These are phyloP conservation scores for Anaspis maculata DNA, from an alignment of 2,888 invertebrate species.

Conservation along the genomic window DNA sequence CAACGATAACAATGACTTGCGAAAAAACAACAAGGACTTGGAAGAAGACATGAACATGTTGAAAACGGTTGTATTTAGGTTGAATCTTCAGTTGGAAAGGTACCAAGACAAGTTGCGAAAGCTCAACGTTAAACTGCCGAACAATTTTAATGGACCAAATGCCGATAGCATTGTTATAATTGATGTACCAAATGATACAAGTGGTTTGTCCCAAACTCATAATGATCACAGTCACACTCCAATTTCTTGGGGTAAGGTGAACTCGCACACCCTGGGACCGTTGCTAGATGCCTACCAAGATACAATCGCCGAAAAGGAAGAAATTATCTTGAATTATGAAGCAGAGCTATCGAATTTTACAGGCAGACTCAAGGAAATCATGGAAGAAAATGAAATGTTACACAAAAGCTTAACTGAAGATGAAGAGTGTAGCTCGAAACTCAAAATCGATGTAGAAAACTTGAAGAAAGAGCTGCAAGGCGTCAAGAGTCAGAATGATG, in stretches of 20 bases:
- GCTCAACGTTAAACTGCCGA: constrained; percentile 19
- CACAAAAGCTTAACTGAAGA: constrained; percentile 47
- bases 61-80: constrained; percentile 68
- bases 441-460: constrained; percentile 40
- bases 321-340: constrained; percentile 61
- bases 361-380: constrained; percentile 60
- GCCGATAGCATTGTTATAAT: constrained; percentile 7
- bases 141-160: constrained; percentile 3
- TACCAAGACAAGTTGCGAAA: constrained; percentile 64
- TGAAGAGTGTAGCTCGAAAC: constrained; percentile 38
- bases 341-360: constrained; percentile 62
- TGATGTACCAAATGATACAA: constrained; percentile 3
- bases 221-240: constrained; percentile 41
- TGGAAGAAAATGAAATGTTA: constrained; percentile 61
- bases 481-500: constrained; percentile 37
- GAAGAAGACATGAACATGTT: constrained; percentile 62
- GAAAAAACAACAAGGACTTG: constrained; percentile 50
- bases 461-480: constrained; percentile 39
- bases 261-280: constrained; percentile 60
- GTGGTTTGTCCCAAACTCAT: constrained; percentile 31
- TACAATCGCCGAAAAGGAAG: constrained; percentile 66
- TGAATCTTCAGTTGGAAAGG: constrained; percentile 68
- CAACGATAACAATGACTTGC: constrained; percentile 45
- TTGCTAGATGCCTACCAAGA: constrained; percentile 73
- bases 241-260: constrained; percentile 48